Evolutionary conservation across 2,797 vertebrate genomes (phyloP).

Genomic region (Myripristis murdjan): DNA sequence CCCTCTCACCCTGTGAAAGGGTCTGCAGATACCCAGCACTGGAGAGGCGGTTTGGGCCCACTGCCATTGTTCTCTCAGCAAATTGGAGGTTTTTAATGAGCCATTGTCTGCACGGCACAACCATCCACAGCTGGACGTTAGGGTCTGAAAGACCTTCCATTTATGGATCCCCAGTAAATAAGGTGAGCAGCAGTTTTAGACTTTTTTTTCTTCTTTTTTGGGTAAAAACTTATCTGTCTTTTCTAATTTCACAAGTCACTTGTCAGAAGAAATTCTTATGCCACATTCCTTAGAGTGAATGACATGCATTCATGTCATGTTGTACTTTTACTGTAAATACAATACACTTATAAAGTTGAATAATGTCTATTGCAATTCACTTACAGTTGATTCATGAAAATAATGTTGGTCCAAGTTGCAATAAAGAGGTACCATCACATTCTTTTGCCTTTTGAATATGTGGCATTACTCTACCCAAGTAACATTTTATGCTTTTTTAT

Average conservation of each 20-base stretch:
- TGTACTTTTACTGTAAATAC: constrained; percentile 2
- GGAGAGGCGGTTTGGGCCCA: constrained; percentile 57
- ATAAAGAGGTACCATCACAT: too few relatives aligned
- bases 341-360: too few relatives aligned
- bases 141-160: constrained; percentile 62
- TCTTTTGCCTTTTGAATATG: background rate
- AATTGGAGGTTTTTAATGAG: constrained; percentile 81
- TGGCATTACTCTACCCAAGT: constrained; percentile 3
- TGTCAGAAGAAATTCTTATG: constrained; percentile 17
- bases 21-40: constrained; percentile 50
- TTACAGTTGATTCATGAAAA: too few relatives aligned
- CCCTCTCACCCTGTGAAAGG: constrained; percentile 62
- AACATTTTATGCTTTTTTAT: too few relatives aligned
- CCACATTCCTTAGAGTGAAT: background rate
- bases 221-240: constrained; percentile 8
- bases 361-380: too few relatives aligned
- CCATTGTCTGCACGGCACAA: constrained; percentile 66
- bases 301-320: constrained; percentile 13
- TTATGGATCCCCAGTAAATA: constrained; percentile 63
- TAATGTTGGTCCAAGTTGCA: too few relatives aligned
- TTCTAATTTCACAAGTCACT: constrained; percentile 34
- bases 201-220: constrained; percentile 38
- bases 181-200: constrained; percentile 54
- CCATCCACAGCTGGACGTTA: constrained; percentile 67
- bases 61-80: constrained; percentile 76